Percentiles rank a stretch among this genome's conserved stretches.
Conservation (phyloP, 2,888 invertebrate genomes). For the Gastrophysa polygoni region DNA sequence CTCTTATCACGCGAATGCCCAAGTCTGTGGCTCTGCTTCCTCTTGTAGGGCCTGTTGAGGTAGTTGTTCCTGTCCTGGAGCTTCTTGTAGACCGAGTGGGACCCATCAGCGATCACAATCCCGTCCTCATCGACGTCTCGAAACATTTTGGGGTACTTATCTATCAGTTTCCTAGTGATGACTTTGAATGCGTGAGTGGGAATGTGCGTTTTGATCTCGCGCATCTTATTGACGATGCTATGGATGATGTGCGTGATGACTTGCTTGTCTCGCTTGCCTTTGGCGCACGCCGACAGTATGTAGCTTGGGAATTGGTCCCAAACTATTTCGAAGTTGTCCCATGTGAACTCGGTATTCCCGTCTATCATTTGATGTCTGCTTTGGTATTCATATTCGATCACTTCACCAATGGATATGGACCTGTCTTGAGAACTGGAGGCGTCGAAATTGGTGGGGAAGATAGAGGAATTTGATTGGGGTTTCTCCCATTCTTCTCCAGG, state of each 20-base stretch:
- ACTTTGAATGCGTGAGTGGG: slow-evolving; percentile 34
- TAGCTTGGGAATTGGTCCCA: slow-evolving; percentile 27
- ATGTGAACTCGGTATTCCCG: slow-evolving; percentile 20
- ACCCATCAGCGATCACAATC: slow-evolving; percentile 35
- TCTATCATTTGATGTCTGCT: not conserved
- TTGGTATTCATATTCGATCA: not conserved
- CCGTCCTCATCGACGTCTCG: slow-evolving; percentile 39
- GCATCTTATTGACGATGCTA: slow-evolving; percentile 33
- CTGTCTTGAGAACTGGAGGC: no score
- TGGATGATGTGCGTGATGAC: slow-evolving; percentile 27
- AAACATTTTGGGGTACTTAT: slow-evolving; percentile 36
- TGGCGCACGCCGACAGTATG: slow-evolving; percentile 22
- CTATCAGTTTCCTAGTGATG: slow-evolving; percentile 32
- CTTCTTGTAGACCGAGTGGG: slow-evolving; percentile 34
- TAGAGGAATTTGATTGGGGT: not conserved
- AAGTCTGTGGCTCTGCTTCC: slow-evolving; percentile 2
- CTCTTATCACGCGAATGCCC: not conserved
- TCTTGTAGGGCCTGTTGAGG: slow-evolving; percentile 36
- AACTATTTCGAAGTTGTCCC: slow-evolving; percentile 28
- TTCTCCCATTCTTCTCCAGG: not conserved
- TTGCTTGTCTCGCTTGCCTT: slow-evolving; percentile 21
- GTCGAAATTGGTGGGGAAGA: no score
- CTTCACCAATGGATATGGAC: not conserved
- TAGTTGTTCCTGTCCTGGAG: slow-evolving; percentile 37
- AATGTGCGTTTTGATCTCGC: slow-evolving; percentile 31